phyloP scores from a whole-genome alignment of 2,113 vertebrate genomes.

The Chascanopsetta lugubris region DNA sequence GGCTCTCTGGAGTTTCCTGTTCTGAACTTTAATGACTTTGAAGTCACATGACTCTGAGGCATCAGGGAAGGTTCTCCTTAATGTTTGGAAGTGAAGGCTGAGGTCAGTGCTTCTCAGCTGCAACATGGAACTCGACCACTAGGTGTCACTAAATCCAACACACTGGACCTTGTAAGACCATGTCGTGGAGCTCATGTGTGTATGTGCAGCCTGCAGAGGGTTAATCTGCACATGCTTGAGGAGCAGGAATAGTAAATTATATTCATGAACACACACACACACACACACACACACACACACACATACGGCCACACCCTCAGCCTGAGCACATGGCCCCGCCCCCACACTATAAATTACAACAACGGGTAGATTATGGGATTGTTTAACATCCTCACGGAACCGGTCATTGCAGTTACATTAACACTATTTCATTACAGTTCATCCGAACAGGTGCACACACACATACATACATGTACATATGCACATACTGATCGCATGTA shows the following conservation, averaged over 20 bases:
- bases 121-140: too few relatives aligned
- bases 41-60: too few relatives aligned
- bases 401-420: not conserved
- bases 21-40: too few relatives aligned
- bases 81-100: too few relatives aligned
- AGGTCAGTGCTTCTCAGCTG: too few relatives aligned
- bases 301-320: constrained; percentile 9
- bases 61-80: too few relatives aligned
- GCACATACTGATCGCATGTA: not conserved
- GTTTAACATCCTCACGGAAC: not conserved
- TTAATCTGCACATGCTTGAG: constrained; percentile 14
- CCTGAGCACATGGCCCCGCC: not conserved
- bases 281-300: too few relatives aligned
- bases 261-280: constrained; percentile 2
- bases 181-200: too few relatives aligned
- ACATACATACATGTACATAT: not conserved
- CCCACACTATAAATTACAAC: not conserved
- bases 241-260: constrained; percentile 1
- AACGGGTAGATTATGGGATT: not conserved
- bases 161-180: too few relatives aligned
- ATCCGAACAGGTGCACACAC: not conserved
- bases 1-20: not conserved
- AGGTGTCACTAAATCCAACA: too few relatives aligned
- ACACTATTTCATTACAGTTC: too few relatives aligned
- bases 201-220: not conserved